phyloP scores from a whole-genome alignment of 2,113 vertebrate species.

The Vulpes vulpes region DNA sequence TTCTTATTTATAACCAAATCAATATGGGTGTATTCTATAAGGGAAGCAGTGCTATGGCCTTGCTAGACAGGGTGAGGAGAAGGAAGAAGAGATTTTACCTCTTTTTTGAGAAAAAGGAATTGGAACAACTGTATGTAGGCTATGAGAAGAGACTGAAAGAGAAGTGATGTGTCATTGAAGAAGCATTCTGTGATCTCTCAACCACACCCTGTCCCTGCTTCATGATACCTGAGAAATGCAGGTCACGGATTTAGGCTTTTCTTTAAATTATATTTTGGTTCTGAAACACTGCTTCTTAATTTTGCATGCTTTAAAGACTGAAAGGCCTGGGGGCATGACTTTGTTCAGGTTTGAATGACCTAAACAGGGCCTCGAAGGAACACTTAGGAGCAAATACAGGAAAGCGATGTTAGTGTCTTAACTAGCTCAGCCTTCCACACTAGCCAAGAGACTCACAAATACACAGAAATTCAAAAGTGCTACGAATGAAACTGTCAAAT shows the following conservation, averaged over 20 bases:
- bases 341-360: not conserved
- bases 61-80: rapidly evolving
- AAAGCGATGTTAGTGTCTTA: not conserved
- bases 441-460: not conserved
- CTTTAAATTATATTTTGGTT: not conserved
- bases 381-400: not conserved
- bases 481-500: not conserved
- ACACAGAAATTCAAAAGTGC: not conserved
- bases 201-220: not conserved
- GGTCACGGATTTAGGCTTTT: not conserved
- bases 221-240: not conserved
- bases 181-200: not conserved
- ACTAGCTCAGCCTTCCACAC: not conserved
- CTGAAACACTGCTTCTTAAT: not conserved
- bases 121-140: not conserved
- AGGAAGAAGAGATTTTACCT: not conserved
- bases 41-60: not conserved
- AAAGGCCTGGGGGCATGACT: not conserved
- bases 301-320: not conserved
- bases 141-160: not conserved
- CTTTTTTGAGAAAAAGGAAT: not conserved
- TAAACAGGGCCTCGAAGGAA: not conserved
- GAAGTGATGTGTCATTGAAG: not conserved
- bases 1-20: no score
- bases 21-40: not conserved